A percentile compares a stretch with the other conserved stretches of the same genome.
Evolutionary conservation across 2,113 vertebrate species (phyloP).

Genomic region (Cyrtonyx montezumae): DNA sequence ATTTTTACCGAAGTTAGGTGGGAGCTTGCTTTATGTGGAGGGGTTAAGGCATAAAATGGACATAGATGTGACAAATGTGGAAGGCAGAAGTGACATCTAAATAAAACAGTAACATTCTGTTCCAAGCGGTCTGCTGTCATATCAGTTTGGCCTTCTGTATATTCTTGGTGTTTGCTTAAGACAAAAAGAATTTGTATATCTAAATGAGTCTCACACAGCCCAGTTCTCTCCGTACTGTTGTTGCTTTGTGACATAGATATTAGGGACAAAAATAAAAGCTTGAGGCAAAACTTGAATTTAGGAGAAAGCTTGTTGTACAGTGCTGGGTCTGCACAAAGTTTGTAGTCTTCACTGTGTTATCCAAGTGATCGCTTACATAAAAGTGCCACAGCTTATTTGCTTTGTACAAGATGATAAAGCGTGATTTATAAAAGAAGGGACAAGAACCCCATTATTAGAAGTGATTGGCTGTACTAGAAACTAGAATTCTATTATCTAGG

Average conservation of each 20-base stretch:
- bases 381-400: neutral
- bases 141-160: neutral
- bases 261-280: neutral
- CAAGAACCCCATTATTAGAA: neutral
- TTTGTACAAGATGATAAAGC: constrained; percentile 16
- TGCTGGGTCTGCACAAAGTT: neutral
- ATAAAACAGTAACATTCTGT: neutral
- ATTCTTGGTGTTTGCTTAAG: constrained; percentile 9
- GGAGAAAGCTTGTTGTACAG: too few species aligned
- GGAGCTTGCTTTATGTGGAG: neutral
- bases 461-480: neutral
- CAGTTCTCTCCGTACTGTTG: neutral
- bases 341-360: neutral
- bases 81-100: neutral
- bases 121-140: neutral
- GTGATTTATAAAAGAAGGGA: neutral
- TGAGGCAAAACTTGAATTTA: neutral
- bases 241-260: neutral
- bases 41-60: neutral
- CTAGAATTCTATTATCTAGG: neutral
- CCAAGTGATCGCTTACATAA: neutral
- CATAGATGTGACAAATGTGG: neutral
- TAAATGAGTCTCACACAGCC: neutral
- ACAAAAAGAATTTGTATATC: neutral
- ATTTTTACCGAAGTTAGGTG: neutral